Conservation (phyloP, 1,140 invertebrate genomes). For the Lepidostoma basale region DNA sequence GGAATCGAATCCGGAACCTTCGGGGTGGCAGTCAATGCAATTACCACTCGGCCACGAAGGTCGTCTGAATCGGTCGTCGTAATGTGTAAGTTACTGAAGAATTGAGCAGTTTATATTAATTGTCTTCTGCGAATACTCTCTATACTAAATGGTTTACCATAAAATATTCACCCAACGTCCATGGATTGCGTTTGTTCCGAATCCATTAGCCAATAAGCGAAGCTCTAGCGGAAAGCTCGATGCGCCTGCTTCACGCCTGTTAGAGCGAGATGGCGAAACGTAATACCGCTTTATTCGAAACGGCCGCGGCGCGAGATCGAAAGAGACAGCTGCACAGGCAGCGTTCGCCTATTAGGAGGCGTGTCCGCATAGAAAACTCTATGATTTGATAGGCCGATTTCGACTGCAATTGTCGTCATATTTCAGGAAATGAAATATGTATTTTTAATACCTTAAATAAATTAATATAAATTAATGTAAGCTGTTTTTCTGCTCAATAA, state of each 20-base stretch:
- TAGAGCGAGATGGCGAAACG: constrained; percentile 2
- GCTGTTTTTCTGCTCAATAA: no score
- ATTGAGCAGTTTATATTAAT: not conserved
- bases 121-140: no score
- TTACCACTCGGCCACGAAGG: no score
- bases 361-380: constrained; percentile 25
- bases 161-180: constrained; percentile 11
- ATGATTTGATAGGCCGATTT: constrained; percentile 11
- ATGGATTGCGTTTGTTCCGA: constrained; percentile 24
- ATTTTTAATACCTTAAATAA: no score
- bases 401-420: no score
- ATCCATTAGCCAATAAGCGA: constrained; percentile 34
- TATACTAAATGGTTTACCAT: no score
- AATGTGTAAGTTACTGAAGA: no score
- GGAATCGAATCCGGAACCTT: no score
- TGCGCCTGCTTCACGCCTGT: constrained; percentile 24
- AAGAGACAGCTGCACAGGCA: not conserved
- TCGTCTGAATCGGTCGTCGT: no score
- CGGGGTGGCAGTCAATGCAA: no score
- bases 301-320: not conserved
- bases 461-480: no score
- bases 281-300: not conserved
- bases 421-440: no score
- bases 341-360: constrained; percentile 5
- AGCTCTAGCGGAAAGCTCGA: constrained; percentile 33